These are phyloP conservation scores for Acanthisitta chloris DNA, from an alignment of 2,113 vertebrate genomes.

Conservation along the genomic window DNA sequence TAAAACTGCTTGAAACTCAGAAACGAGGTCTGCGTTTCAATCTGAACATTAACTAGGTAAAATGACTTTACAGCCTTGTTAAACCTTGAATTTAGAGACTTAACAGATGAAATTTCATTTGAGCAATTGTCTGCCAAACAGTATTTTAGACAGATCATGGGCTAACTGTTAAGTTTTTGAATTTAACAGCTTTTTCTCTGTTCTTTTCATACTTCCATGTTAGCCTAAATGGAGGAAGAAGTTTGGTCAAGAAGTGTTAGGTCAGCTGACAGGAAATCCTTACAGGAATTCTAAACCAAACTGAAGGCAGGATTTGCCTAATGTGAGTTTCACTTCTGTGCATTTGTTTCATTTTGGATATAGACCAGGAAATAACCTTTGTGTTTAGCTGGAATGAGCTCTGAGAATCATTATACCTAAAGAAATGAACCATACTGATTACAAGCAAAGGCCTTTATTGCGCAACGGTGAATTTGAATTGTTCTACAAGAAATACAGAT, in stretches of 20 bases:
- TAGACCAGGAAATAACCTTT: not conserved
- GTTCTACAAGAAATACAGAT: not conserved
- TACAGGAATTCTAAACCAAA: not conserved
- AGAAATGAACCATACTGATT: not conserved
- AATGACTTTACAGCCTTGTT: not conserved
- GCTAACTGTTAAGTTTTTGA: not conserved
- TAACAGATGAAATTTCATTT: not conserved
- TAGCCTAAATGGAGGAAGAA: not conserved
- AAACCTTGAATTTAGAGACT: not conserved
- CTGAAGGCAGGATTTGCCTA: not conserved
- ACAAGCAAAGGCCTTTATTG: not conserved
- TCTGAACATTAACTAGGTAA: not conserved
- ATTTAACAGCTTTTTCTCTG: not conserved
- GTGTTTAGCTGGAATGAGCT: not conserved
- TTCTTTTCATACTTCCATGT: slow-evolving; percentile 1
- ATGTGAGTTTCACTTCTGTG: not conserved
- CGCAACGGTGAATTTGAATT: not conserved
- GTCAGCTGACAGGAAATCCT: slow-evolving; percentile 4
- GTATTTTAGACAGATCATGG: not conserved
- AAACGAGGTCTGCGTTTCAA: not conserved
- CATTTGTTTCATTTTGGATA: not conserved
- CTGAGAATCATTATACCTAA: not conserved
- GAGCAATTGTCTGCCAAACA: not conserved
- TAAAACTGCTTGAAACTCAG: not conserved
- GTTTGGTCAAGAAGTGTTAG: not conserved